These are phyloP conservation scores for Spinus pinus DNA, from an alignment of 2,797 vertebrate species.

Conservation along the genomic window DNA sequence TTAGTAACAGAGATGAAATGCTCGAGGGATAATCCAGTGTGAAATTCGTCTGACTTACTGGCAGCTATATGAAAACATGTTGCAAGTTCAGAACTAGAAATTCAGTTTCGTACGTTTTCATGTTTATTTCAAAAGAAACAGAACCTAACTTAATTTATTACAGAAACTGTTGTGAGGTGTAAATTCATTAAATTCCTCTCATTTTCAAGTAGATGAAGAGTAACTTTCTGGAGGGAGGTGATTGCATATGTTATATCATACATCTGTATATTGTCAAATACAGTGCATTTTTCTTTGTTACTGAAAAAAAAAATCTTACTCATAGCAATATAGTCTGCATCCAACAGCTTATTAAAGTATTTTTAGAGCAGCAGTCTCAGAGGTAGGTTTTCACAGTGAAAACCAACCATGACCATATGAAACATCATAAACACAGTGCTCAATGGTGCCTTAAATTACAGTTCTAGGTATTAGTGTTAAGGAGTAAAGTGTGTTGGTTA, in stretches of 20 bases:
- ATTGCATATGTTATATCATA: background rate
- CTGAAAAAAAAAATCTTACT: background rate
- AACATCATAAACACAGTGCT: background rate
- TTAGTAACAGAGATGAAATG: background rate
- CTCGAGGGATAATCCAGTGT: background rate
- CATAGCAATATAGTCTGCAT: background rate
- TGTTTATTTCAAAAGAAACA: background rate
- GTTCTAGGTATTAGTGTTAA: background rate
- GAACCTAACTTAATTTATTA: background rate
- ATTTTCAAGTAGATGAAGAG: background rate
- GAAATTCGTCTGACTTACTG: constrained; percentile 24
- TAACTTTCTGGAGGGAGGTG: background rate
- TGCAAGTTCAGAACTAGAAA: background rate
- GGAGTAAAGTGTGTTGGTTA: background rate
- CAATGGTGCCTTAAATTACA: background rate
- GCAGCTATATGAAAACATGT: background rate
- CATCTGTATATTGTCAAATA: background rate
- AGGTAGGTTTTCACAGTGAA: background rate
- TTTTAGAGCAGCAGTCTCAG: background rate
- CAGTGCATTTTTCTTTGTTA: background rate
- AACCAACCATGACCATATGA: background rate
- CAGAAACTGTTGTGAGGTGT: background rate
- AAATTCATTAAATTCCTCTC: background rate
- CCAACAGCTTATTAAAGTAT: background rate
- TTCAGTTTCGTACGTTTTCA: background rate